These are phyloP conservation scores for Drosophila insularis DNA, from an alignment of 1,140 invertebrate species.

Conservation along the genomic window DNA sequence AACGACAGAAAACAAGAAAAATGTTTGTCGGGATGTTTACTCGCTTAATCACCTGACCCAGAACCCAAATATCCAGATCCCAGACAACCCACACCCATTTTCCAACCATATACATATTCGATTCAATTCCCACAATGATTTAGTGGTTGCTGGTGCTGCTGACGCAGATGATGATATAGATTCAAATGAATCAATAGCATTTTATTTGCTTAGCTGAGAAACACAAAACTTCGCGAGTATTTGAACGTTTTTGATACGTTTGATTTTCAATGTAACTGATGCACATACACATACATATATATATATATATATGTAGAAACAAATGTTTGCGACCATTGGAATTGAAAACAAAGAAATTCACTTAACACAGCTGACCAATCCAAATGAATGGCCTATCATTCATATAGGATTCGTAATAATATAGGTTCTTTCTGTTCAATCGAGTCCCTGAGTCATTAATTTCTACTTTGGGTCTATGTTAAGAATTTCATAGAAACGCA, in stretches of 20 bases:
- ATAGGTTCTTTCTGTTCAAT: no score
- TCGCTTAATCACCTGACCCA: constrained; percentile 53
- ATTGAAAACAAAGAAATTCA: constrained; percentile 1
- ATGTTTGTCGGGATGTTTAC: constrained; percentile 62
- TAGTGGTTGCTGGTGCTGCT: no score
- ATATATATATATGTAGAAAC: not conserved
- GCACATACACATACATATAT: not conserved
- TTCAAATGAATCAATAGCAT: not conserved
- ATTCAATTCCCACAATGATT: not conserved
- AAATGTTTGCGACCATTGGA: not conserved
- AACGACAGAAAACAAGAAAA: not conserved
- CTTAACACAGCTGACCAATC: not conserved
- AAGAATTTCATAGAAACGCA: no score
- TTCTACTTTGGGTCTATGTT: no score
- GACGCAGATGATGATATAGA: not conserved
- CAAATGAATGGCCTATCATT: not conserved
- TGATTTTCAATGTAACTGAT: not conserved
- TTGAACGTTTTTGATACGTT: not conserved
- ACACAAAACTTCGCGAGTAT: no score
- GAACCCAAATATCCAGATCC: constrained; percentile 16
- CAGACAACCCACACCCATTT: no score
- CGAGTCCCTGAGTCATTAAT: no score
- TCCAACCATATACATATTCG: constrained; percentile 11
- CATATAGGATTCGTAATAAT: not conserved
- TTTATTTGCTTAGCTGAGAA: not conserved